Evolutionary conservation across 2,113 vertebrate genomes (phyloP).

Genomic region (Cebidichthys violaceus): DNA sequence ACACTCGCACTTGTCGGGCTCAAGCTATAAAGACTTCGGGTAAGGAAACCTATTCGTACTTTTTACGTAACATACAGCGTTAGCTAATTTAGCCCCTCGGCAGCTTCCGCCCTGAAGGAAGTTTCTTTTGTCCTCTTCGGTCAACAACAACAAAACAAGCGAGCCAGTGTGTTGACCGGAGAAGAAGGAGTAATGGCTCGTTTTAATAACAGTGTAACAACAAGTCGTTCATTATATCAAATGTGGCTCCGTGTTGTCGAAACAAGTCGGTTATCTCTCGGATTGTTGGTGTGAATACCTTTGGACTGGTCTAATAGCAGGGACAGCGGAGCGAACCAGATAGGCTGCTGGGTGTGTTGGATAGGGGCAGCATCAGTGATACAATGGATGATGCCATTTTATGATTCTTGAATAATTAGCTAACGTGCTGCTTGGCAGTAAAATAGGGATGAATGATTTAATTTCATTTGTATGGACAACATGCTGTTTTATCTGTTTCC

Average conservation of each 20-base stretch:
- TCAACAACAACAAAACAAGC: conserved; percentile 72
- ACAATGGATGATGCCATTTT: conserved; percentile 51
- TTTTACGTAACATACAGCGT: background rate
- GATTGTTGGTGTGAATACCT: conserved; percentile 49
- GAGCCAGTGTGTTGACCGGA: conserved; percentile 16
- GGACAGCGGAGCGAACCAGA: background rate
- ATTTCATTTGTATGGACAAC: background rate
- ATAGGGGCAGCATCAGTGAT: background rate
- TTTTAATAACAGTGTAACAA: background rate
- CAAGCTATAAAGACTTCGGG: conserved; percentile 53
- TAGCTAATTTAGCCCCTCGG: conserved; percentile 1
- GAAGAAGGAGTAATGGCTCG: background rate
- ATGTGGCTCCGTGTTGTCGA: background rate
- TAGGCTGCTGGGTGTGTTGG: conserved; percentile 57
- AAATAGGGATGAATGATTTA: background rate
- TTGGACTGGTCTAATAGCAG: conserved; percentile 50
- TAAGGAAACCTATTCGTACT: conserved; percentile 41
- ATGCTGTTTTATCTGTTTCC: background rate
- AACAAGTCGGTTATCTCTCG: conserved; percentile 3
- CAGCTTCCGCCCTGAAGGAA: conserved; percentile 74
- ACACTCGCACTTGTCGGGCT: conserved; percentile 31
- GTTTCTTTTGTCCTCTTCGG: conserved; percentile 82
- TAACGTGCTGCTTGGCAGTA: background rate
- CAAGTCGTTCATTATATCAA: background rate
- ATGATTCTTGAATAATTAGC: conserved; percentile 9